Base-by-base conservation (phyloP, 1,140 invertebrate genomes). In the Cylas formicarius region DNA sequence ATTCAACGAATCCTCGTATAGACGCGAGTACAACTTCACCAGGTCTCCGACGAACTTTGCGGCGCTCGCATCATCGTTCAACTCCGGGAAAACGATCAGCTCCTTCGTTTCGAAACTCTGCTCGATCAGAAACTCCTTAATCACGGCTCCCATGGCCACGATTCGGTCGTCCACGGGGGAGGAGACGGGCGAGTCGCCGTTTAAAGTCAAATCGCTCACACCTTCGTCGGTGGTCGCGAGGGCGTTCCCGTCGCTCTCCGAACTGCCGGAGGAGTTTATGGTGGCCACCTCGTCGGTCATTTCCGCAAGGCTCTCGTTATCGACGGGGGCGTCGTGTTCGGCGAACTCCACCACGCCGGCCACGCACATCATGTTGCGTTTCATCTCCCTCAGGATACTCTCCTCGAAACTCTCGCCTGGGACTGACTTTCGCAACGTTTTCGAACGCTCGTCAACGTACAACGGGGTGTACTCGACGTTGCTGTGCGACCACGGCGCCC, bases 51-150 rank as follows among this genome's bases (percentile, higher is more conserved):
- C 45, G 8, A 65, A 36, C 40, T 58, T 63, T n/a, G 10, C 10
- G 1, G 55, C 46, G 22, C 56, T 56, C 20, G 28, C 31, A 52
- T 65, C 60, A 32, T 54, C 24, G 1, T 44, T 21, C 4, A 62
- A 18, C 44, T 65, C 63, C 1, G 63, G 61, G 37, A 63, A 63
- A 21, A 65, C 22, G 11, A 65, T 39, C 7, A 61, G 24, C 9
- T 65, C 61, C 8, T 48, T 50, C 16, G 49, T 22, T 33, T 63
- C 51, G 29, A 60, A 58, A 28, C 58, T 58, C 39, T 63, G 57
- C 20, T 61, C 44, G 10, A 53, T 11, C 14, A 65, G 37, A 53
- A 60, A 61, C n/a, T 59, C 56, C 7, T 43, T 40, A 16, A 65
- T 59, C 9, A 53, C 21, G 28, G 44, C 40, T 0, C 35, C 29